Percentiles rank a stretch among this genome's conserved stretches.
These are phyloP conservation scores for Formicarius rufipectus DNA, from an alignment of 2,113 vertebrate species.

Conservation along the genomic window DNA sequence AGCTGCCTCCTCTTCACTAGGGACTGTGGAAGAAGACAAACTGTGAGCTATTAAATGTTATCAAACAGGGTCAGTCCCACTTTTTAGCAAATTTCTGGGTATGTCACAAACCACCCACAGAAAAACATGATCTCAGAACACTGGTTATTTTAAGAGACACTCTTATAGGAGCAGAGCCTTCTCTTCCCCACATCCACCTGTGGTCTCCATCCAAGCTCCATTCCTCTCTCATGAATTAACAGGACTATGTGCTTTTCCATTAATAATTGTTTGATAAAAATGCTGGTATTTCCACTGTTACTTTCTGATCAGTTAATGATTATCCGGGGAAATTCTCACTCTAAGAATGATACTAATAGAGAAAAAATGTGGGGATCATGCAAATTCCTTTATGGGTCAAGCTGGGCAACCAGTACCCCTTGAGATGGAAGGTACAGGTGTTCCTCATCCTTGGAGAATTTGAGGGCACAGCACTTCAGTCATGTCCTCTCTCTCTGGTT, in stretches of 20 bases:
- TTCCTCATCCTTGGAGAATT: neutral
- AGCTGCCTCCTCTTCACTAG: constrained; percentile 12
- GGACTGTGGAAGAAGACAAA: neutral
- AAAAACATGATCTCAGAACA: neutral
- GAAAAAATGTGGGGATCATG: neutral
- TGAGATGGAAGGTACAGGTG: neutral
- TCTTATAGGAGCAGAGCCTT: neutral
- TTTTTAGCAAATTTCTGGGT: neutral
- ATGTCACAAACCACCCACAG: constrained; percentile 4
- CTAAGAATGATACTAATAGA: neutral
- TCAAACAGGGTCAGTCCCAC: neutral
- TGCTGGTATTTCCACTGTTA: neutral
- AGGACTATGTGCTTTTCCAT: neutral
- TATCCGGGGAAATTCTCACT: neutral
- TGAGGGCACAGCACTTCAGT: neutral
- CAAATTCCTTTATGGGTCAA: neutral
- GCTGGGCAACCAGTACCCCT: neutral
- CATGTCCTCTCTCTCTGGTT: neutral
- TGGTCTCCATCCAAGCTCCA: neutral
- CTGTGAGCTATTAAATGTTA: constrained; percentile 28
- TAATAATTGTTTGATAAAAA: neutral
- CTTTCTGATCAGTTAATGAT: neutral
- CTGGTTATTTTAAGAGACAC: neutral
- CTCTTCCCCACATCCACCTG: neutral
- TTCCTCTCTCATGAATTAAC: neutral